Percentiles rank a stretch among this genome's conserved stretches.
phyloP scores from a whole-genome alignment of 2,888 invertebrate species.

The Scaeva pyrastri region DNA sequence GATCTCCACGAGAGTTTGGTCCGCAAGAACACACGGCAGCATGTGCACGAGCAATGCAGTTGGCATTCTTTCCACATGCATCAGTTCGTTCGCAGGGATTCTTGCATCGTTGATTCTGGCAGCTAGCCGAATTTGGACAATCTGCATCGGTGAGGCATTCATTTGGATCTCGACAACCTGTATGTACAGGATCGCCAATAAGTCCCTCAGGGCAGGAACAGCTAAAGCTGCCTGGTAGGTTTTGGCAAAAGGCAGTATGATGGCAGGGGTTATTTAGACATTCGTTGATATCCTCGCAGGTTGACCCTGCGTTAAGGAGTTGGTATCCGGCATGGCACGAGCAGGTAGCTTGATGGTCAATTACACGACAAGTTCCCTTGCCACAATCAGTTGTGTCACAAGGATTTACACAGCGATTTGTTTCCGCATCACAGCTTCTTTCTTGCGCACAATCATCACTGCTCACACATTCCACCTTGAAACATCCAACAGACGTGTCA shows the following conservation, averaged over 20 bases:
- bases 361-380: constrained; percentile 90
- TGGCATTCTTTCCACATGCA: constrained; percentile 90
- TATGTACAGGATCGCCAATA: constrained; percentile 89
- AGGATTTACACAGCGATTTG: constrained; percentile 92
- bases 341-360: constrained; percentile 90
- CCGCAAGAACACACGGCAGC: constrained; percentile 90
- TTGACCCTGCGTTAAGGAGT: constrained; percentile 85
- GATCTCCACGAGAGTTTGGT: constrained; percentile 90
- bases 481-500: constrained; percentile 91
- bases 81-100: constrained; percentile 89
- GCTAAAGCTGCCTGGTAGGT: constrained; percentile 90
- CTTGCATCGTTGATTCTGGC: constrained; percentile 89
- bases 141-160: constrained; percentile 92
- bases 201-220: constrained; percentile 92
- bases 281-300: constrained; percentile 93
- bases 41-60: constrained; percentile 89
- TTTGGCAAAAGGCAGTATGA: constrained; percentile 90
- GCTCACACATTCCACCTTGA: constrained; percentile 93
- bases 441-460: constrained; percentile 90
- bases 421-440: constrained; percentile 90
- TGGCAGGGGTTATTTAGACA: constrained; percentile 92
- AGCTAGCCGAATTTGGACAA: constrained; percentile 91
- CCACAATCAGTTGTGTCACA: constrained; percentile 92
- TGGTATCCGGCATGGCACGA: constrained; percentile 91
- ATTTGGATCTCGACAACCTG: constrained; percentile 92